Evolutionary conservation across 2,113 vertebrate species (phyloP).

Genomic region (Epinephelus moara): DNA sequence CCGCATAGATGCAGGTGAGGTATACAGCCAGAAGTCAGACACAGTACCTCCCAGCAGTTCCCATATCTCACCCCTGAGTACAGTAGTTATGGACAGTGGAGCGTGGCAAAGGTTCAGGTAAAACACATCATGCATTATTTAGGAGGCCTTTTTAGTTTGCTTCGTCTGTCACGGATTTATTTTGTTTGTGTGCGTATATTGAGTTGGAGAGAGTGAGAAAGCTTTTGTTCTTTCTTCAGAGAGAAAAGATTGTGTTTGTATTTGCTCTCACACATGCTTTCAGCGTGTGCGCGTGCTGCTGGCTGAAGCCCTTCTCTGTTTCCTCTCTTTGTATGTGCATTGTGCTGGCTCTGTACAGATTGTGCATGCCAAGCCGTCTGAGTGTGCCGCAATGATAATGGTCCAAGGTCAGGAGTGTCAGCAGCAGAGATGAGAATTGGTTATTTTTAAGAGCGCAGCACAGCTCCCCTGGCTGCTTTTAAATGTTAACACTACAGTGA

Average conservation of each 20-base stretch:
- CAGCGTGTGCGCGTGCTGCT: constrained; percentile 15
- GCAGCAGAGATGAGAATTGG: constrained; percentile 73
- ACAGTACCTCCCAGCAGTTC: constrained; percentile 21
- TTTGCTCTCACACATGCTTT: constrained; percentile 22
- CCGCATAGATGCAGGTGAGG: constrained; percentile 10
- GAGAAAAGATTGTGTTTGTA: constrained; percentile 45
- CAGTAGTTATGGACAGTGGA: constrained; percentile 50
- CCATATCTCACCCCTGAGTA: constrained; percentile 6
- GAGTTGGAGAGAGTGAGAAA: constrained; percentile 14
- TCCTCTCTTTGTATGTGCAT: constrained; percentile 45
- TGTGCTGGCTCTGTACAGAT: constrained; percentile 47
- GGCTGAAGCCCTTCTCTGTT: constrained; percentile 30
- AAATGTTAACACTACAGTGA: constrained; percentile 76
- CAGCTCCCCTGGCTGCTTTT: constrained; percentile 76
- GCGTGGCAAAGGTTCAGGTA: constrained; percentile 40
- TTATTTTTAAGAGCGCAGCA: constrained; percentile 74
- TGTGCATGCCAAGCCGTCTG: constrained; percentile 62
- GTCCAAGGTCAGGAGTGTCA: constrained; percentile 78
- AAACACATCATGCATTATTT: constrained; percentile 63
- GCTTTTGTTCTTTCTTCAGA: constrained; percentile 59
- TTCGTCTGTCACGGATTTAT: constrained; percentile 34
- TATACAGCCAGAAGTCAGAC: constrained; percentile 14
- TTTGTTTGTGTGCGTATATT: constrained; percentile 35
- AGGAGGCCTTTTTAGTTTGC: constrained; percentile 47
- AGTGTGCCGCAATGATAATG: constrained; percentile 72